Conservation (phyloP, 1,140 invertebrate species). For the Chrysopa pallens region DNA sequence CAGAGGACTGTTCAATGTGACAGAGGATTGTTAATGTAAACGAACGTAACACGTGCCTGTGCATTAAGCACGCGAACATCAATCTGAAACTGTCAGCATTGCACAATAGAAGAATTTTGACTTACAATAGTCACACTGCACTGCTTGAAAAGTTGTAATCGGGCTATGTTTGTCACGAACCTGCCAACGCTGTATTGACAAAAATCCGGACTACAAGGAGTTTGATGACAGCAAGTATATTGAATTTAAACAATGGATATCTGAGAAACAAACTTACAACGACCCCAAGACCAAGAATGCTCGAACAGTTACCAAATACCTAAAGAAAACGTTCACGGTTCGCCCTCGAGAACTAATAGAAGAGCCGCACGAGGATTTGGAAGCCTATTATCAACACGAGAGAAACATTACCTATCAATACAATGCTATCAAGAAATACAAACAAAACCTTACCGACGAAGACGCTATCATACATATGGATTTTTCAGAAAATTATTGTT, state of each 20-base stretch:
- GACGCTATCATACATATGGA: conserved; percentile 11
- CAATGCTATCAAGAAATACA: conserved; percentile 9
- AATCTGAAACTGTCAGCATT: too few relatives aligned
- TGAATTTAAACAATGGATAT: conserved; percentile 1
- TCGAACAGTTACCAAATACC: conserved; percentile 4
- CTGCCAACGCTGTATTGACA: too few relatives aligned
- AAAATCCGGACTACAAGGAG: too few relatives aligned
- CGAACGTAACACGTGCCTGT: too few relatives aligned
- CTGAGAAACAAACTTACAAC: conserved; percentile 4
- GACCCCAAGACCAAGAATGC: conserved; percentile 5
- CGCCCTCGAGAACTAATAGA: conserved; percentile 4
- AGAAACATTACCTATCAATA: conserved; percentile 11
- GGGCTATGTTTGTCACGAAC: too few relatives aligned
- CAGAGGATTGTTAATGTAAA: too few relatives aligned
- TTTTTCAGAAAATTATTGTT: conserved; percentile 16
- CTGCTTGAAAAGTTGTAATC: too few relatives aligned
- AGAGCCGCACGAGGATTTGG: conserved; percentile 6
- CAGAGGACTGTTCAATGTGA: too few relatives aligned
- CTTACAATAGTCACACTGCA: too few relatives aligned
- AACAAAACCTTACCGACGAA: conserved; percentile 10
- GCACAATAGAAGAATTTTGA: too few relatives aligned
- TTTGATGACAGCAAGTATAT: too few relatives aligned
- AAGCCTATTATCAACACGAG: conserved; percentile 3
- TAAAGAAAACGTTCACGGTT: conserved; percentile 2
- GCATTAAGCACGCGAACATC: too few relatives aligned